A percentile compares a stretch with the other conserved stretches of the same genome.
Evolutionary conservation across 2,113 vertebrate genomes (phyloP).

Genomic region (Podocnemis expansa): DNA sequence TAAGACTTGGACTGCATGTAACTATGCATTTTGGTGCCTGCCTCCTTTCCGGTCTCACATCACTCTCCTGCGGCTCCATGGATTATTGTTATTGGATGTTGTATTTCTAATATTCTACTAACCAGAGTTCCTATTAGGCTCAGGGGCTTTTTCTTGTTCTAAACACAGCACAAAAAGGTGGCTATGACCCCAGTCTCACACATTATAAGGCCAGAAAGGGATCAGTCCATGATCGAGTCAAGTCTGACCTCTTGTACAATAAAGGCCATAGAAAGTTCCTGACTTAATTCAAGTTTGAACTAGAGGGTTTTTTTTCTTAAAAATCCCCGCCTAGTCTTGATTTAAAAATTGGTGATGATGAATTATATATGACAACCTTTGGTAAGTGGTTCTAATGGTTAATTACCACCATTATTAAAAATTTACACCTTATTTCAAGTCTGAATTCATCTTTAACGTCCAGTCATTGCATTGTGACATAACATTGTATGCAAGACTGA

Average conservation of each 20-base stretch:
- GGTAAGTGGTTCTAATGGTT: not conserved
- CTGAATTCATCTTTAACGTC: not conserved
- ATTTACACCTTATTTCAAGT: not conserved
- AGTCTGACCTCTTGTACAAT: not conserved
- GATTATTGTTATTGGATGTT: not conserved
- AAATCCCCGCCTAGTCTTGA: not conserved
- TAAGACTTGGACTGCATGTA: not conserved
- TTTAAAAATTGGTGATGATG: not conserved
- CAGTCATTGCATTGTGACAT: not conserved
- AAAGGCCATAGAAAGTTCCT: not conserved
- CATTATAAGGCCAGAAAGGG: not conserved
- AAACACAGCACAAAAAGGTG: not conserved
- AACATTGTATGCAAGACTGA: not conserved
- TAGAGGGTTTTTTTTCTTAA: not conserved
- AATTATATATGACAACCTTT: not conserved
- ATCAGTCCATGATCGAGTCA: too few relatives aligned
- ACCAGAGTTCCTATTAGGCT: not conserved
- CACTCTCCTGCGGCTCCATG: not conserved
- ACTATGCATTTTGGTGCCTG: not conserved
- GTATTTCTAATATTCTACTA: not conserved
- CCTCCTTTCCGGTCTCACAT: not conserved
- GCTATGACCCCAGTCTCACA: not conserved
- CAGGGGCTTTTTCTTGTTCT: not conserved
- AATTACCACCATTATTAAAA: not conserved
- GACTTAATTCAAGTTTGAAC: not conserved